Percentiles rank a stretch among this genome's conserved stretches.
Evolutionary conservation across 2,888 invertebrate genomes (phyloP).

Genomic region (Tetragnatha montana): DNA sequence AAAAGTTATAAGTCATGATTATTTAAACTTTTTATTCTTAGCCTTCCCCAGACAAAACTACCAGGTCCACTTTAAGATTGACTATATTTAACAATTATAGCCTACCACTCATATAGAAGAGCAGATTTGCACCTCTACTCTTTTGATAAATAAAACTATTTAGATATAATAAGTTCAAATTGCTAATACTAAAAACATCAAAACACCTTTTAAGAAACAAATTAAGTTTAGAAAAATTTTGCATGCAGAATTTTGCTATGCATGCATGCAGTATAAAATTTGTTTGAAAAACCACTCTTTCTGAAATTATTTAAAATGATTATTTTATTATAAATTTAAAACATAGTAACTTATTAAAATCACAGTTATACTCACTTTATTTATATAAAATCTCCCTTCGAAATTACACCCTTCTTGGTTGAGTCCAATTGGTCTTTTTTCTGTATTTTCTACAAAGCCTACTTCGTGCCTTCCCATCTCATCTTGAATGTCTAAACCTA

Average conservation of each 20-base stretch:
- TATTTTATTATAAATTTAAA: not conserved
- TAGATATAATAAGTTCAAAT: no score
- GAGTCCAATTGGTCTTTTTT: conserved; percentile 76
- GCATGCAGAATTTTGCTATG: not conserved
- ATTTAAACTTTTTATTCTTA: no score
- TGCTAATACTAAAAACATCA: no score
- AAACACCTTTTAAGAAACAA: not conserved
- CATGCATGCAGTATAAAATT: not conserved
- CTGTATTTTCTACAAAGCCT: conserved; percentile 79
- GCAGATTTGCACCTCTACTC: no score
- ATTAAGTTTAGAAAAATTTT: not conserved
- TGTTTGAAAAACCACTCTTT: not conserved
- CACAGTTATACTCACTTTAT: conserved; percentile 75
- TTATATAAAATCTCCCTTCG: conserved; percentile 77
- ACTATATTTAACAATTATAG: no score
- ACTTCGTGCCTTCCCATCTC: conserved; percentile 81
- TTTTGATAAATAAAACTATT: no score
- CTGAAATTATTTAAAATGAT: not conserved
- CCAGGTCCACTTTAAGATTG: no score
- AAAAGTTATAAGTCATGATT: no score
- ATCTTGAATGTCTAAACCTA: conserved; percentile 80
- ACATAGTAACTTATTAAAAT: not conserved
- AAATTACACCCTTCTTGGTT: conserved; percentile 77
- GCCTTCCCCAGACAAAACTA: no score
- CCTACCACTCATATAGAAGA: no score